These are phyloP conservation scores for Nyctibius grandis DNA, from an alignment of 2,797 vertebrate genomes.

Conservation along the genomic window DNA sequence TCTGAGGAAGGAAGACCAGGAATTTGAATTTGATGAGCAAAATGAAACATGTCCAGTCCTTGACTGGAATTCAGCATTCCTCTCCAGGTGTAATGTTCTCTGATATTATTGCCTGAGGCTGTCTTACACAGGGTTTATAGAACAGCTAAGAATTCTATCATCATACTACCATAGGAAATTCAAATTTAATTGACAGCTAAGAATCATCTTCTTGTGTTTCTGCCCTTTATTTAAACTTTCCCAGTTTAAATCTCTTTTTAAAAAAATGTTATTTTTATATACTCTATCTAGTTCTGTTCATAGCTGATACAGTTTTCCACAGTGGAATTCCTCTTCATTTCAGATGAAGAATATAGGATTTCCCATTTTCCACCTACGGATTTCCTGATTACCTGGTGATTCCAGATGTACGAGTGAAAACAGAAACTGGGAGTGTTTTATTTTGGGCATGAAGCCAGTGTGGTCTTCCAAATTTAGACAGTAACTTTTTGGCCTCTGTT, in stretches of 20 bases:
- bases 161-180: not conserved
- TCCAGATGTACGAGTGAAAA: not conserved
- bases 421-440: not conserved
- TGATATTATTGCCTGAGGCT: not conserved
- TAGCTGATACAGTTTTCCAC: not conserved
- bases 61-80: not conserved
- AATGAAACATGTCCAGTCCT: not conserved
- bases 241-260: not conserved
- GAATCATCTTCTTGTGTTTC: not conserved
- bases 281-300: not conserved
- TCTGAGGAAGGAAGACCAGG: not conserved
- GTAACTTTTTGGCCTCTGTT: not conserved
- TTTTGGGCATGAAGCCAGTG: not conserved
- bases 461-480: not conserved
- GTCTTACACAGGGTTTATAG: not conserved
- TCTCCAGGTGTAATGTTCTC: not conserved
- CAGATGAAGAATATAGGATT: conserved; percentile 7
- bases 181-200: not conserved
- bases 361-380: not conserved
- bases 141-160: not conserved
- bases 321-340: not conserved
- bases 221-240: not conserved
- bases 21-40: not conserved
- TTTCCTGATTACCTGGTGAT: conserved; percentile 27
- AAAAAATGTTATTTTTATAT: not conserved